Base-by-base conservation (phyloP, 2,797 vertebrate species). In the Dendrocincla fuliginosa region DNA sequence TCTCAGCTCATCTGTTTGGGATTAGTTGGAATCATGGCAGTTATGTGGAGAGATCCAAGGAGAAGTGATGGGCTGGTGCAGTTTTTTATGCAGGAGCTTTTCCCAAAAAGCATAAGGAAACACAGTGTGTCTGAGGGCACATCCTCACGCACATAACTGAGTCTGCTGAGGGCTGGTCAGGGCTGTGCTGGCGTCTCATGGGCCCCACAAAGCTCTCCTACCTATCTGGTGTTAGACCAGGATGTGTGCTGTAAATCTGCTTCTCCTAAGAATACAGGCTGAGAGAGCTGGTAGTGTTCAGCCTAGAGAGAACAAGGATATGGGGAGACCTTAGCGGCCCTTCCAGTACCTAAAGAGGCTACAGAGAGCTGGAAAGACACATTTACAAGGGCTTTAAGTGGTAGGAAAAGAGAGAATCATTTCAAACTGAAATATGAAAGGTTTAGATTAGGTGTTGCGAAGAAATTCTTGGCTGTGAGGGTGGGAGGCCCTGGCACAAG, bases 91-190 rank as follows among this genome's bases (percentile, higher is more conserved):
- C n/a, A n/a, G n/a, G 50, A 85, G 14, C 49, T 50, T 50, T 50
- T 50, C 27, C 27, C 49, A 50, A 27, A 50, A 50, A 27, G 25
- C 35, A 7, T 7, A 7, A 57, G 28, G 44, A 46, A 63, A n/a
- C 32, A 13, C 2, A 1, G 4, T 7, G 11, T 9, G 37, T 37
- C 23, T 64, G 41, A 63, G 22, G 14, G 2, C 35, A 59, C 18
- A 6, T 2, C 2, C 17, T 57, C 5, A 16, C 6, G 5, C 23
- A 5, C 2, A 4, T 2, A 25, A 27, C 0, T 32, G 32, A 46
- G 30, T 13, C 23, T 42, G 13, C 30, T 20, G 22, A 37, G 27
- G 2, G 9, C 0, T 69, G 16, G 11, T 55, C 35, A 65, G 17
- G 28, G 10, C 16, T 53, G 13, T 1, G 2, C 8, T 60, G 46